Percentiles rank a stretch among this genome's conserved stretches.
Evolutionary conservation across 2,797 vertebrate genomes (phyloP).

Genomic region (Crenuchus spilurus): DNA sequence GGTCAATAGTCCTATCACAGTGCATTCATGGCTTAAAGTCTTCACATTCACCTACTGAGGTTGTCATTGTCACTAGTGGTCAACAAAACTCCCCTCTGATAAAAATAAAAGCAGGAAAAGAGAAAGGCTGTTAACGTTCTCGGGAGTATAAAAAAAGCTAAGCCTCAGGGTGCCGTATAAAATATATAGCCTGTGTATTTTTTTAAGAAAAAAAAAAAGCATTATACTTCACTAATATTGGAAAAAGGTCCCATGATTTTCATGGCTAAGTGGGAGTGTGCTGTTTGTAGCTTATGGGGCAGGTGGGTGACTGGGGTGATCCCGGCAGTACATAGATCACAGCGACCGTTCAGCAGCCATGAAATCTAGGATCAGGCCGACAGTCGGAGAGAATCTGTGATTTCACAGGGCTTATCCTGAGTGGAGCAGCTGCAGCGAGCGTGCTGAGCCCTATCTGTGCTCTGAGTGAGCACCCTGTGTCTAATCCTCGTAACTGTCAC

Average conservation of each 20-base stretch:
- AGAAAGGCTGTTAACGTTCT: slow-evolving; percentile 62
- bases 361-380: slow-evolving; percentile 75
- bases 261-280: slow-evolving; percentile 37
- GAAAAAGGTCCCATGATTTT: neutral
- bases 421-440: slow-evolving; percentile 73
- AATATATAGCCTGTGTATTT: slow-evolving; percentile 22
- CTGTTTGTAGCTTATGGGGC: slow-evolving; percentile 36
- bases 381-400: slow-evolving; percentile 76
- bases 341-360: slow-evolving; percentile 73
- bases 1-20: slow-evolving; percentile 78
- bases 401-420: slow-evolving; percentile 82
- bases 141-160: slow-evolving; percentile 64
- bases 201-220: neutral
- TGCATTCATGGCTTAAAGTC: slow-evolving; percentile 81
- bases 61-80: slow-evolving; percentile 81
- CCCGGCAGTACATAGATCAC: slow-evolving; percentile 64
- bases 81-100: slow-evolving; percentile 65
- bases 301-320: slow-evolving; percentile 8
- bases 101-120: slow-evolving; percentile 55
- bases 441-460: slow-evolving; percentile 60
- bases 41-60: slow-evolving; percentile 85
- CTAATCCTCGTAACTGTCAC: slow-evolving; percentile 71
- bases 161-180: slow-evolving; percentile 36
- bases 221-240: slow-evolving; percentile 9
- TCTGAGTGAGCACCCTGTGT: slow-evolving; percentile 63